Base-by-base conservation (phyloP, 2,113 vertebrate species). In the Sander lucioperca region DNA sequence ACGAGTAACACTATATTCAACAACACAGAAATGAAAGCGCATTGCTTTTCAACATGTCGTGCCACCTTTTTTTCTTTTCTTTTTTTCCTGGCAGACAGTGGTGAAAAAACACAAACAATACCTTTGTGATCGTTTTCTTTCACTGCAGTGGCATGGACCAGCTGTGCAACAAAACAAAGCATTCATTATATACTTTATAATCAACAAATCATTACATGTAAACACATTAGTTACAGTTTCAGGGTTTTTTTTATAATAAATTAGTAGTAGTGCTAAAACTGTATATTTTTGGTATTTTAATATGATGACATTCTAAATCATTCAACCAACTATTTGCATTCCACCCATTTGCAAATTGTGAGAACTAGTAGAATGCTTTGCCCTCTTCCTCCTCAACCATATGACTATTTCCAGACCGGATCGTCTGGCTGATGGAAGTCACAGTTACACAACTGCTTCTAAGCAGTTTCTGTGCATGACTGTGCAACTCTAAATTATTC, bases 81-180 rank as follows among this genome's bases (percentile, higher is more conserved):
- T 5, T 23, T 18, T 3, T 10, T 2, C 43, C 27, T 19, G 30
- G 14, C 27, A 39, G 13, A 61, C 0, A 8, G 15, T 16, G 33
- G 18, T 30, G 62, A 39, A 4, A 19, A 18, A n/a, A 65, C 18
- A 16, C 9, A 51, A 39, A 64, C 15, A 30, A 8, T 97, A 99
- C 98, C 97, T 95, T 96, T 96, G 79, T 94, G 89, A 88, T 97
- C 95, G 73, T 96, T 94, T 71, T 89, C 95, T 89, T 96, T 97
- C 86, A 98, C 74, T 10, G 97, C 98, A 70, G 96, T 96, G 77
- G 95, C 96, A 1, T 99, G 97, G 84, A 93, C 93, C 67, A 99
- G 93, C 98, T 99, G 82, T 65, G 84, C 56, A 77, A 86, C 12
- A 89, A 77, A 87, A 80, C 25, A 86, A 21, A 87, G 77, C 53